A percentile compares a stretch with the other conserved stretches of the same genome.
phyloP scores from a whole-genome alignment of 2,113 vertebrate species.

The Tiliqua scincoides region DNA sequence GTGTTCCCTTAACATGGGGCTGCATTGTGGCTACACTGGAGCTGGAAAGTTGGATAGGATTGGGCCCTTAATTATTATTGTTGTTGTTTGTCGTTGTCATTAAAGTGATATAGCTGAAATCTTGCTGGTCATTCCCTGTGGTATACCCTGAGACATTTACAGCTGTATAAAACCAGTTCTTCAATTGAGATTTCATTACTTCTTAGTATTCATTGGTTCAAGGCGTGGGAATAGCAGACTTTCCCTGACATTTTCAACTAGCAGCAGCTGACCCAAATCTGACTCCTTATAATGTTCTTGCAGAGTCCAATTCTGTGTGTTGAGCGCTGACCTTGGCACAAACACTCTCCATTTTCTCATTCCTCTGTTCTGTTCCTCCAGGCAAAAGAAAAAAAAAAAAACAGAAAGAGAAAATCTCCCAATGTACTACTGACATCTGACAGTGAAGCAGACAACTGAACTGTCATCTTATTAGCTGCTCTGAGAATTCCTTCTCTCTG shows the following conservation, averaged over 20 bases:
- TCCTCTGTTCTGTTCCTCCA: not conserved
- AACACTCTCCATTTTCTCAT: slow-evolving; percentile 9
- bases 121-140: not conserved
- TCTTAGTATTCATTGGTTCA: not conserved
- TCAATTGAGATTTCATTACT: not conserved
- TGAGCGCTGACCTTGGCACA: not conserved
- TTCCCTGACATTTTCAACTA: slow-evolving; percentile 6
- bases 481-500: not conserved
- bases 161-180: not conserved
- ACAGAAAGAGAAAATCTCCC: not conserved
- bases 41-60: too few relatives aligned
- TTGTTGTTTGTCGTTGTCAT: too few relatives aligned
- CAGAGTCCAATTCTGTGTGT: not conserved
- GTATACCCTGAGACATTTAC: not conserved
- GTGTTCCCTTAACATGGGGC: too few relatives aligned
- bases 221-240: not conserved
- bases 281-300: not conserved
- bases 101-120: not conserved
- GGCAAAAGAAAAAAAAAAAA: too few relatives aligned
- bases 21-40: too few relatives aligned
- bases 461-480: not conserved
- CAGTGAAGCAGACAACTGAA: not conserved
- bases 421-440: not conserved
- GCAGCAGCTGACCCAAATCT: not conserved
- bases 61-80: too few relatives aligned